phyloP scores from a whole-genome alignment of 2,113 vertebrate species.

The Podocnemis expansa region DNA sequence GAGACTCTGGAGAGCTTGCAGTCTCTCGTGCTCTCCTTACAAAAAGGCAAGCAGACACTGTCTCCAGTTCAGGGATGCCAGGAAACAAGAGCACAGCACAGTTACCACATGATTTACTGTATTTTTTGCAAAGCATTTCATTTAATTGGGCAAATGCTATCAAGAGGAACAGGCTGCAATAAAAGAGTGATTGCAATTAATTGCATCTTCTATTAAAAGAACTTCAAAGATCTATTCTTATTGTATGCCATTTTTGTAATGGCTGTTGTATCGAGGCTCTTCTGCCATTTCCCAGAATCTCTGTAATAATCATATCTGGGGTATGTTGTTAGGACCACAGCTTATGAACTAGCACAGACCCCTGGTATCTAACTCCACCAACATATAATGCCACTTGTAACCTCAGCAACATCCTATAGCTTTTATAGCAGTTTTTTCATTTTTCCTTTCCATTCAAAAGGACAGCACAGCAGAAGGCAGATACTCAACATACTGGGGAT shows the following conservation, averaged over 20 bases:
- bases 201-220: background rate
- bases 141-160: conserved; percentile 28
- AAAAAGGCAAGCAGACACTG: background rate
- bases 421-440: background rate
- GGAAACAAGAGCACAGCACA: background rate
- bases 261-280: background rate
- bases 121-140: conserved; percentile 36
- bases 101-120: background rate
- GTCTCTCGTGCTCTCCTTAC: conserved; percentile 33
- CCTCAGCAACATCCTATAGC: background rate
- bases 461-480: background rate
- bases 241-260: background rate
- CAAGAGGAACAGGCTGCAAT: conserved; percentile 22
- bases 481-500: background rate
- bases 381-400: background rate
- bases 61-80: background rate
- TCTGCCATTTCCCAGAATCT: background rate
- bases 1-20: background rate
- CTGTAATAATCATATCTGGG: background rate
- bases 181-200: conserved; percentile 19
- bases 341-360: background rate
- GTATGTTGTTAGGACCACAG: rapidly evolving
- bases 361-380: background rate
- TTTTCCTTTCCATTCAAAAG: background rate
- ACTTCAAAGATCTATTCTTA: background rate